Evolutionary conservation across 2,888 invertebrate species (phyloP).

Genomic region (Norana najaformis): DNA sequence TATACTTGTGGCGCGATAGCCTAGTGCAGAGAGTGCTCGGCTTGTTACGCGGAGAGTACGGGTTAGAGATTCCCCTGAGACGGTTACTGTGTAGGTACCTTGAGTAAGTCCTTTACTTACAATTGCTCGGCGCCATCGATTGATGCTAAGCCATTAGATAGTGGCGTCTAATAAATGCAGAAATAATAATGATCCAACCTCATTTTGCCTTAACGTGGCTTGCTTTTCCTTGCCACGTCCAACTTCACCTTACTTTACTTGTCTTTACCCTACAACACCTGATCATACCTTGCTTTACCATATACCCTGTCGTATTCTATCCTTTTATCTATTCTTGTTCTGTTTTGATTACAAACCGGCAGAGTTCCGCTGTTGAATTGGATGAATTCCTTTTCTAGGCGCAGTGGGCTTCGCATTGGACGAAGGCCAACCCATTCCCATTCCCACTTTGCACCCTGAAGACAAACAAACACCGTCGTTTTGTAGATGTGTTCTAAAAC

Average conservation of each 20-base stretch:
- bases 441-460: slow-evolving; percentile 38
- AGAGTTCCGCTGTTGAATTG: slow-evolving; percentile 20
- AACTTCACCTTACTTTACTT: not conserved
- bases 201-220: no score
- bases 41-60: no score
- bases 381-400: slow-evolving; percentile 59
- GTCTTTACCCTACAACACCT: not conserved
- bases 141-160: no score
- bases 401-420: slow-evolving; percentile 71
- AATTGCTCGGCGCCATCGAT: no score
- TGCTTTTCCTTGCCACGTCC: no score
- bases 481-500: not conserved
- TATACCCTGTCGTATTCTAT: not conserved
- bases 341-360: slow-evolving; percentile 25
- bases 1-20: no score
- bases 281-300: not conserved
- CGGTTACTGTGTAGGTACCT: no score
- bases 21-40: no score
- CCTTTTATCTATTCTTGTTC: not conserved
- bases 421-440: slow-evolving; percentile 76
- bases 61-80: no score
- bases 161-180: no score
- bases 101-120: no score
- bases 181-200: no score
- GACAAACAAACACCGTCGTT: not conserved